phyloP scores from a whole-genome alignment of 2,888 invertebrate species.

The Syritta pipiens region DNA sequence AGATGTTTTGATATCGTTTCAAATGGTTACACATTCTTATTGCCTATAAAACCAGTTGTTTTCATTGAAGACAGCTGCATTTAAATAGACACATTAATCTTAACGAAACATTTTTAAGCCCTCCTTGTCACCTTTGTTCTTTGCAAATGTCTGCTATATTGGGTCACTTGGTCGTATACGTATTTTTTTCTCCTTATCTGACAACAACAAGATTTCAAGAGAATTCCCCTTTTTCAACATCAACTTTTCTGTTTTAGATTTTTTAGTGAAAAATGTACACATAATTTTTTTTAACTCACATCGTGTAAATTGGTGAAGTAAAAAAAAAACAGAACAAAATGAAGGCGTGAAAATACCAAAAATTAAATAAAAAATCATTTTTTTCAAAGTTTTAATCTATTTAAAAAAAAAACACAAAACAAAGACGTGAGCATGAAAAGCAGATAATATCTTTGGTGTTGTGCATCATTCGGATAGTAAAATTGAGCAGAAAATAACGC shows the following conservation, averaged over 20 bases:
- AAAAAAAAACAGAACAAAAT: conserved; percentile 18
- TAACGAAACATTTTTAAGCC: no score
- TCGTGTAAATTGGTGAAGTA: no score
- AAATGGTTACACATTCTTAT: neutral
- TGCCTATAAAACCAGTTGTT: no score
- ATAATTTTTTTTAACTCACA: neutral
- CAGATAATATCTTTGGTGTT: conserved; percentile 55
- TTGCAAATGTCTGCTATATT: conserved; percentile 1
- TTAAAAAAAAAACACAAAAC: neutral
- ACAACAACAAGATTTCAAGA: neutral
- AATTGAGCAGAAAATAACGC: conserved; percentile 73
- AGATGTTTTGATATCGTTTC: conserved; percentile 6
- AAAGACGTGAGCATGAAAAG: conserved; percentile 54
- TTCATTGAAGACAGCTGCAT: no score
- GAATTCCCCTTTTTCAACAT: neutral
- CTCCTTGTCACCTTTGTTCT: no score
- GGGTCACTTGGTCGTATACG: conserved; percentile 59
- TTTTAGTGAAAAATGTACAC: neutral
- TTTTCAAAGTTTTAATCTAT: neutral
- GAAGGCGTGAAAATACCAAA: conserved; percentile 27
- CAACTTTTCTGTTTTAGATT: neutral
- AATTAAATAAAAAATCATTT: conserved; percentile 1
- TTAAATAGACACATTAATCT: conserved; percentile 23
- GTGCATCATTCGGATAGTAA: conserved; percentile 56
- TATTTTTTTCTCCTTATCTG: neutral